phyloP scores from a whole-genome alignment of 2,797 vertebrate species.

The Telmatherina bonti region DNA sequence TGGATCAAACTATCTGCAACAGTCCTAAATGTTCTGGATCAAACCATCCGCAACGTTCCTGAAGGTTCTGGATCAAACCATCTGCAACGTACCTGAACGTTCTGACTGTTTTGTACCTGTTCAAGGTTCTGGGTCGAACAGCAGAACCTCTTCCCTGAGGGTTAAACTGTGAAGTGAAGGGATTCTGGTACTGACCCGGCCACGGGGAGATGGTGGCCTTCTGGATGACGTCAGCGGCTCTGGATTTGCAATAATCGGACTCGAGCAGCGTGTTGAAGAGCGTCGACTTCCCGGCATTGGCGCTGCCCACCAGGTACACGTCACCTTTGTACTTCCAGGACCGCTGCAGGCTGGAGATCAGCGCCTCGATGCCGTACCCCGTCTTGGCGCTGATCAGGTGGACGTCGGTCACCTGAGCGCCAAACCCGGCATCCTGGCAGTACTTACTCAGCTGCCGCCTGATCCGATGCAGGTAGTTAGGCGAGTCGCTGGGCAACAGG shows the following conservation, averaged over 20 bases:
- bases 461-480: constrained; percentile 84
- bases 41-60: no score
- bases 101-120: no score
- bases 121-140: no score
- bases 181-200: constrained; percentile 85
- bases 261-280: constrained; percentile 91
- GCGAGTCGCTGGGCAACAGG: constrained; percentile 84
- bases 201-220: constrained; percentile 92
- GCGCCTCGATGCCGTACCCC: constrained; percentile 89
- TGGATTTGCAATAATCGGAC: constrained; percentile 93
- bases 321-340: constrained; percentile 91
- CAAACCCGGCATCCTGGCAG: constrained; percentile 79
- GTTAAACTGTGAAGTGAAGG: background rate
- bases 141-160: no score
- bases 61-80: no score
- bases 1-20: no score
- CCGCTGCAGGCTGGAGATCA: constrained; percentile 88
- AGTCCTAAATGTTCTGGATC: no score
- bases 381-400: constrained; percentile 94
- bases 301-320: constrained; percentile 90
- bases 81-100: no score
- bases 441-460: constrained; percentile 70
- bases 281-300: constrained; percentile 93
- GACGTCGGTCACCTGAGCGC: constrained; percentile 75
- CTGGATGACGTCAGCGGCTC: constrained; percentile 78